phyloP scores from a whole-genome alignment of 1,140 invertebrate species.

The Mesaphorura yosii region DNA sequence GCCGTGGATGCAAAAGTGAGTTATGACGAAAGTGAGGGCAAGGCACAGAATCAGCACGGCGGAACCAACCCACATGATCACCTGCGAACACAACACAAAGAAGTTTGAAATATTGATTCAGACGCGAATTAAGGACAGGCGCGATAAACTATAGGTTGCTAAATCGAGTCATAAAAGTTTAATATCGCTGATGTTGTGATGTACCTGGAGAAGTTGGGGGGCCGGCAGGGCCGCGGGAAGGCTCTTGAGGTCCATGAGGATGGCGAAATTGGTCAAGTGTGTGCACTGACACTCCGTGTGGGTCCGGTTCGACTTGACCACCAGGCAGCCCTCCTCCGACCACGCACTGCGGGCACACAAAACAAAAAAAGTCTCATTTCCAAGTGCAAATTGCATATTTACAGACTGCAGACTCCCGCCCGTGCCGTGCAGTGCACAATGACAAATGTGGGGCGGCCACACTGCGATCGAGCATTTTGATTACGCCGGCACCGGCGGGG shows the following conservation, averaged over 20 bases:
- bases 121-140: neutral
- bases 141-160: neutral
- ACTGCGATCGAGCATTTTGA: no score
- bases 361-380: neutral
- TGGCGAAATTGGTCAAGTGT: slow-evolving; percentile 95
- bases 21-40: slow-evolving; percentile 31
- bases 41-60: slow-evolving; percentile 32
- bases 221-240: slow-evolving; percentile 36
- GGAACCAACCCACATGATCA: slow-evolving; percentile 29
- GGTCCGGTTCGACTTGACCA: slow-evolving; percentile 66
- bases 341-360: slow-evolving; percentile 54
- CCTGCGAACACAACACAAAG: slow-evolving; percentile 15
- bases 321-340: slow-evolving; percentile 79
- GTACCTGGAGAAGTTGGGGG: slow-evolving; percentile 42
- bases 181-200: neutral
- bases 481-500: no score
- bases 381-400: no score
- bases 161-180: neutral
- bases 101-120: neutral
- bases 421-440: no score
- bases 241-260: slow-evolving; percentile 79
- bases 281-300: slow-evolving; percentile 87
- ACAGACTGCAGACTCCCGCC: no score
- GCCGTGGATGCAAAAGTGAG: slow-evolving; percentile 31
- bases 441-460: no score